Percentiles rank a stretch among this genome's conserved stretches.
Conservation (phyloP, 2,113 vertebrate genomes). For the Petaurus breviceps region DNA sequence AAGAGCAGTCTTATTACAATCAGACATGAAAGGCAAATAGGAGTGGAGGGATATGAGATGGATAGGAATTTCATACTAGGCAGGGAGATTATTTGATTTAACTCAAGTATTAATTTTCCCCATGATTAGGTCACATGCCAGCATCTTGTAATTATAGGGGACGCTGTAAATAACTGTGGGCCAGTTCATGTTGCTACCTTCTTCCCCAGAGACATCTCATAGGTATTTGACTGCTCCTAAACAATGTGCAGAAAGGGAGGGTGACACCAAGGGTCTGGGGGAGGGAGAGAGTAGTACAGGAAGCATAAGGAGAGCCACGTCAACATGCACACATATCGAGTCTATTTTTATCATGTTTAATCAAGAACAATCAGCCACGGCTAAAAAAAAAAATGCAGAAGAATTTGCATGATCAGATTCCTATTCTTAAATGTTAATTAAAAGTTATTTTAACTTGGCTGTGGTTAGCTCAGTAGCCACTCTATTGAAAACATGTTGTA, state of each 20-base stretch:
- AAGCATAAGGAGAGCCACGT: conserved; percentile 70
- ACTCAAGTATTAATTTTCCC: conserved; percentile 7
- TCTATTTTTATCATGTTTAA: conserved; percentile 82
- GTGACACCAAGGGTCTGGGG: conserved; percentile 73
- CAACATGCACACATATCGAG: conserved; percentile 58
- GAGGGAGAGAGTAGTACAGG: conserved; percentile 67
- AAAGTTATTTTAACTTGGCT: conserved; percentile 78
- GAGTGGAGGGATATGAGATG: conserved; percentile 9
- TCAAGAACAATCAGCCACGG: conserved; percentile 83
- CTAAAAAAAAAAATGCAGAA: conserved; percentile 72
- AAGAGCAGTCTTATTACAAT: not conserved
- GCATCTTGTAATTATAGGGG: conserved; percentile 52
- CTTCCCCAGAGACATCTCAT: conserved; percentile 35
- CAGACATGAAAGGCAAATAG: not conserved
- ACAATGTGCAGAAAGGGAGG: conserved; percentile 73
- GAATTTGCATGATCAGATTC: conserved; percentile 79
- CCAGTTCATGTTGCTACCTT: conserved; percentile 54
- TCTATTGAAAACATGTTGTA: not conserved
- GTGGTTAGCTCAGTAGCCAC: conserved; percentile 56
- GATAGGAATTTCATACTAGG: not conserved
- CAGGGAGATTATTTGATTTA: not conserved
- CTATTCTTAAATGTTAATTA: conserved; percentile 82
- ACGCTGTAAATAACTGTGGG: conserved; percentile 44
- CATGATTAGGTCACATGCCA: conserved; percentile 24
- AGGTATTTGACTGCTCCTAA: conserved; percentile 52